These are phyloP conservation scores for Protobothrops flavoviridis DNA, from an alignment of 2,113 vertebrate genomes.

Conservation along the genomic window DNA sequence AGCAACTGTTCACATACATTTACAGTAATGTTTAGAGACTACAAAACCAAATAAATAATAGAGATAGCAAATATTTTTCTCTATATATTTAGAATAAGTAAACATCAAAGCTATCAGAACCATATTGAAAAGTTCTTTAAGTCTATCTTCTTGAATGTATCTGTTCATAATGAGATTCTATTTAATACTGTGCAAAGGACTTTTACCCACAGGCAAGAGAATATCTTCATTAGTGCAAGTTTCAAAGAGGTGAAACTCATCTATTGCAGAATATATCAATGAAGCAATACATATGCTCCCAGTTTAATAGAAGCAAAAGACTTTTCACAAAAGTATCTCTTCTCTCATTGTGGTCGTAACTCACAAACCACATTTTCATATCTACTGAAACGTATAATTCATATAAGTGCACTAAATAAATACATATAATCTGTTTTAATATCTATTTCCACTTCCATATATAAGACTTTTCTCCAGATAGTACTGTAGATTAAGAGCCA, in stretches of 20 bases:
- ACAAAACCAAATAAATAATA: neutral
- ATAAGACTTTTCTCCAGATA: neutral
- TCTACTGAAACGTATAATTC: neutral
- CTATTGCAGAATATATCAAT: neutral
- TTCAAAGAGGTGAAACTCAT: neutral
- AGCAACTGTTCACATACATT: neutral
- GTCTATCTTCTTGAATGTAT: neutral
- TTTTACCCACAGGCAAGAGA: neutral
- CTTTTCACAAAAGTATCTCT: neutral
- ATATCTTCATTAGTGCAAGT: neutral
- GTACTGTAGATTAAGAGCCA: neutral
- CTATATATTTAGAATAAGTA: neutral
- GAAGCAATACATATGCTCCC: neutral
- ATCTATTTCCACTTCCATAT: neutral
- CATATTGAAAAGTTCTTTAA: neutral
- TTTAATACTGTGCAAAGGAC: neutral
- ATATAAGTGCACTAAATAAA: neutral
- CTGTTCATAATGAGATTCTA: neutral
- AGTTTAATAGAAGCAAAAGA: neutral
- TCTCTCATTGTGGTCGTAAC: neutral
- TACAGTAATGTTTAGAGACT: neutral
- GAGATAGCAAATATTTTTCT: neutral
- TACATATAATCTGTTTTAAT: neutral
- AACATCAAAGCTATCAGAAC: neutral
- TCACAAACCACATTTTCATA: neutral